Percentiles rank a stretch among this genome's conserved stretches.
These are phyloP conservation scores for Leiothrix lutea DNA, from an alignment of 2,113 vertebrate species.

Conservation along the genomic window DNA sequence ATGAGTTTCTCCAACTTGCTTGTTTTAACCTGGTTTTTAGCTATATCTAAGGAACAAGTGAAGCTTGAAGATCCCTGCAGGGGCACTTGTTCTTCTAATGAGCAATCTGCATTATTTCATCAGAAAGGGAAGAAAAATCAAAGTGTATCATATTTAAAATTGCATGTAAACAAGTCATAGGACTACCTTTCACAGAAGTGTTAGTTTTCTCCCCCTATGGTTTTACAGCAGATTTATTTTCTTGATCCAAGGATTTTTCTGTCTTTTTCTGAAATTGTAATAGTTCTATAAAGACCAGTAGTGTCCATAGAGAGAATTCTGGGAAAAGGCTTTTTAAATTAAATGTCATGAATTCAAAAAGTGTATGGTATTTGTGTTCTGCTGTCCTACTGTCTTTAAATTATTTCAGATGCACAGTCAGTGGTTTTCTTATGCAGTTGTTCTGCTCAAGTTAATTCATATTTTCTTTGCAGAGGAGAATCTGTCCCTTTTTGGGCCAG, in stretches of 20 bases:
- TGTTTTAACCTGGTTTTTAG: neutral
- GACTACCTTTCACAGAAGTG: neutral
- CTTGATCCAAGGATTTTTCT: neutral
- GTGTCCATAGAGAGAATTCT: neutral
- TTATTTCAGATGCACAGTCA: neutral
- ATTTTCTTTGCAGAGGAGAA: neutral
- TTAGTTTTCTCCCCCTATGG: neutral
- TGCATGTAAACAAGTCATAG: neutral
- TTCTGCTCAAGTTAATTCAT: neutral
- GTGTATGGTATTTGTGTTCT: neutral
- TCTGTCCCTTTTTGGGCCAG: neutral
- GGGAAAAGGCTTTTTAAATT: neutral
- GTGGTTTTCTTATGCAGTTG: neutral
- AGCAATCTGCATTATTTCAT: conserved; percentile 14
- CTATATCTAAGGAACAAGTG: neutral
- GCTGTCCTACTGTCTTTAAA: neutral
- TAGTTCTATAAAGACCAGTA: neutral
- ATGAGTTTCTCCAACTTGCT: neutral
- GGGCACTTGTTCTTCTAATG: neutral
- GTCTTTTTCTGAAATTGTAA: neutral
- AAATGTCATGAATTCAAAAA: neutral
- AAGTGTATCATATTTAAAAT: neutral
- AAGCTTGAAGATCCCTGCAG: neutral
- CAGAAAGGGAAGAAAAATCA: neutral
- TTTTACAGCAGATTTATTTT: neutral